A percentile compares a stretch with the other conserved stretches of the same genome.
Evolutionary conservation across 1,140 invertebrate species (phyloP).

Genomic region (Drosophila ananassae): DNA sequence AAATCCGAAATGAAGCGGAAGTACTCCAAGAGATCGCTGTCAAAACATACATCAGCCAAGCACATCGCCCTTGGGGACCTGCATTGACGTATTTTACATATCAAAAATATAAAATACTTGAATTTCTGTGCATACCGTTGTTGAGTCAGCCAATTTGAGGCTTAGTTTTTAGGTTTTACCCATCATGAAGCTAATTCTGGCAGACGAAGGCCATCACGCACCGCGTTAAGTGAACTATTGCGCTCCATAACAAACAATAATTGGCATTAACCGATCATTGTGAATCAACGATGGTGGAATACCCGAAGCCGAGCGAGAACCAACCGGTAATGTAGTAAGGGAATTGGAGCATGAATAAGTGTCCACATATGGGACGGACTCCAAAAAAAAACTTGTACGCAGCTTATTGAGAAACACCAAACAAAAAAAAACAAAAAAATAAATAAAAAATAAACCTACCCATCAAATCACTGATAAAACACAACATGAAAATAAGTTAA

Average conservation of each 20-base stretch:
- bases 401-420: constrained; percentile 21
- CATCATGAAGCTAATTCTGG: constrained; percentile 51
- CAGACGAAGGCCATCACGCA: constrained; percentile 63
- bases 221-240: constrained; percentile 53
- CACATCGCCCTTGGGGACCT: constrained; percentile 59
- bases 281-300: constrained; percentile 52
- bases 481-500: neutral
- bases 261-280: constrained; percentile 36
- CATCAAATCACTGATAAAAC: neutral
- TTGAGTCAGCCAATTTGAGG: constrained; percentile 39
- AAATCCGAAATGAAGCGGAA: constrained; percentile 68
- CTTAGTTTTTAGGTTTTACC: constrained; percentile 55
- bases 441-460: neutral
- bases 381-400: neutral
- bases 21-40: constrained; percentile 22
- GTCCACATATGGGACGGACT: constrained; percentile 26
- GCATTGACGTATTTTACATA: constrained; percentile 29
- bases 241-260: constrained; percentile 41
- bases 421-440: neutral
- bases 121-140: constrained; percentile 15
- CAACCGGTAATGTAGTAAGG: constrained; percentile 8
- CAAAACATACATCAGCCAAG: constrained; percentile 39
- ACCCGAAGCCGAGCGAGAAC: constrained; percentile 41
- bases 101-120: neutral
- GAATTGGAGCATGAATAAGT: constrained; percentile 74